Base-by-base conservation (phyloP, 1,140 invertebrate genomes). In the Trachelipus rathkii region DNA sequence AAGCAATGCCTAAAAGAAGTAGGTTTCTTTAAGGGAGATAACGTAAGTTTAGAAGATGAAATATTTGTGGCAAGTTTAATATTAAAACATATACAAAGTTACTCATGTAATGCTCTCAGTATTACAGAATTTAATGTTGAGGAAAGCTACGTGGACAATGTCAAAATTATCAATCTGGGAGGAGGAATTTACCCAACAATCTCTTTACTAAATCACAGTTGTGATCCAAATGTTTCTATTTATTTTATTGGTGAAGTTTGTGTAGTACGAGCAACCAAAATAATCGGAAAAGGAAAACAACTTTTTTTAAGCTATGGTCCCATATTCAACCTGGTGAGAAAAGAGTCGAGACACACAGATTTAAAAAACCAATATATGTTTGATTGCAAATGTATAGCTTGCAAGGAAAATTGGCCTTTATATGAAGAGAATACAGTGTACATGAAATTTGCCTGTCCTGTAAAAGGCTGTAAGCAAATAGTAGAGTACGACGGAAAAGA, bases 71-170 rank as follows among this genome's bases (percentile, higher is more conserved):
- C 87, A 5, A 83, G 85, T 15, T 83, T 86, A 44, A 84, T 88
- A 46, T 82, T 90, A 6, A 85, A 86, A 6, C 87, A 89, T 75
- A 84, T 89, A 44, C 89, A 89, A 81, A 86, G 87, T 72, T 84
- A 88, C 43, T 87, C 88, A 33, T 90, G 89, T 81, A 91, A 91
- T 84, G 89, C 89, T 45, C 90, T 90, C 81, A 89, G 89, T 81
- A 87, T 90, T 21, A 86, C 88, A 21, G 88, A 89, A 77, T 85
- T 89, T 68, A 73, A 84, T 4, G 79, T 85, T 44, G 46, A 81
- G n/a, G 84, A 80, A 10, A 82, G 83, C 69, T 80, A 84, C 23
- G 83, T 84, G 81, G 84, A 84, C 72, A 71, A 53, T 53, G 76
- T 68, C 19, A 81, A 80, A 13, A 84, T 85, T 15, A 81, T 84